Evolutionary conservation across 2,888 invertebrate species (phyloP), one percentile per base, ranked within the genome.

Genomic region (Acrobasis consociella): DNA sequence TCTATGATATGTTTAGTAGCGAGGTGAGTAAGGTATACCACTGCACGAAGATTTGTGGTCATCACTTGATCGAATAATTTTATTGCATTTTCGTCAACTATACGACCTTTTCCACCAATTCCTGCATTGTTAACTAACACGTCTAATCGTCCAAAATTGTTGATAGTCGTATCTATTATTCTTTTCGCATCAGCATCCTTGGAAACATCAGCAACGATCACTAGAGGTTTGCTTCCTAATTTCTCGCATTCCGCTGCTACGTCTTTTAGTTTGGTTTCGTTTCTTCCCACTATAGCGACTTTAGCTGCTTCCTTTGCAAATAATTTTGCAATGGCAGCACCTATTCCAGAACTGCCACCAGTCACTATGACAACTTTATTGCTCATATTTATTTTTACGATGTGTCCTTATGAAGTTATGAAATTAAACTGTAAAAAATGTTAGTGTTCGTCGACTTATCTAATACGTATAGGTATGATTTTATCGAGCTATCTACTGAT

Each of bases 1-100:
- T 94, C 90, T 9, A 96, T 93, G 16, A 98, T 89, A 87, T 97
- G 93, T 0, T 97, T 97, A 0, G 96, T 95, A 22, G 96, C 96
- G 63, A 97, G 80, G 93, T 95, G 95, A 0, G 96, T 97, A 68
- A 97, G 80, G 60, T 95, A 93, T 72, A 95, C 95, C 7, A 95
- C 84, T 0, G 95, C 93, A 71, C 96, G 93, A 1, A 97, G 94
- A 83, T 98, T 98, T 15, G 95, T 93, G 69, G 96, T 95, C 93
- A 98, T 96, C 52, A 96, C 84, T 56, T 62, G 3, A 10, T 70
- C 70, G 37, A 55, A 67, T n/a, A 50, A 42, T 46, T 56, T 16
- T 53, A 69, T 60, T 0, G 58, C 53, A 15, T 60, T 39, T 10
- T 68, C 59, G 7, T 67, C 66, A 5, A 66, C n/a, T 58, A 72